Evolutionary conservation across 2,888 invertebrate genomes (phyloP).

Genomic region (Dryococelus australis): DNA sequence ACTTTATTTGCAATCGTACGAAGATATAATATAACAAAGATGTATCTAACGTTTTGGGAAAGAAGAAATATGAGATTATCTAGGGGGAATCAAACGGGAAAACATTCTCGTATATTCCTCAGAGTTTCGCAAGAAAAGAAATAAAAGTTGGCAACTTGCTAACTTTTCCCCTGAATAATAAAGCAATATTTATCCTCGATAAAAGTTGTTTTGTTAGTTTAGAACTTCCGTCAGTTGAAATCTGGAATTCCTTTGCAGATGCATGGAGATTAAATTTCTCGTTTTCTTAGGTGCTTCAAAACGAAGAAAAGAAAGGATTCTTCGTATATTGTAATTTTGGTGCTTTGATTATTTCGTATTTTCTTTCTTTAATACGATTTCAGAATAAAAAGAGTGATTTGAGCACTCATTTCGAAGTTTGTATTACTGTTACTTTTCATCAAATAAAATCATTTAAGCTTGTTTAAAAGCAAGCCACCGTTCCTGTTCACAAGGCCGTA

Average conservation of each 20-base stretch:
- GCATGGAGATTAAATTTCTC: background rate
- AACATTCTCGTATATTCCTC: background rate
- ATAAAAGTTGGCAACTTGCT: background rate
- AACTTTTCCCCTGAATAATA: background rate
- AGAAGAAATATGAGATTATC: too few relatives aligned
- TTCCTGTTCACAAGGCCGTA: too few relatives aligned
- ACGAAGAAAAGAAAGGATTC: background rate
- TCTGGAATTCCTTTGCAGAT: background rate
- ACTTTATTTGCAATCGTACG: too few relatives aligned
- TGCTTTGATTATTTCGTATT: background rate
- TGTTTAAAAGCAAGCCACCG: too few relatives aligned
- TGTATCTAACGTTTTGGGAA: too few relatives aligned
- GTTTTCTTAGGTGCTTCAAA: background rate
- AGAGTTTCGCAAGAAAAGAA: background rate
- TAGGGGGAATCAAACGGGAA: background rate
- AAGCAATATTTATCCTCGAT: background rate
- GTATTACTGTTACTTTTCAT: too few relatives aligned
- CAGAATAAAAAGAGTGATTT: background rate
- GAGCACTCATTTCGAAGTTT: too few relatives aligned
- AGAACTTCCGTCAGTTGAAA: background rate
- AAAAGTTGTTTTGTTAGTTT: background rate
- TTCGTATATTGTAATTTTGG: too few relatives aligned
- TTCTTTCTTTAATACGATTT: background rate
- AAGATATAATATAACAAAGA: too few relatives aligned
- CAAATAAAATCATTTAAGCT: too few relatives aligned